Evolutionary conservation across 2,888 invertebrate genomes (phyloP), one percentile per base, ranked within the genome.

Genomic region (Girardia tigrina): DNA sequence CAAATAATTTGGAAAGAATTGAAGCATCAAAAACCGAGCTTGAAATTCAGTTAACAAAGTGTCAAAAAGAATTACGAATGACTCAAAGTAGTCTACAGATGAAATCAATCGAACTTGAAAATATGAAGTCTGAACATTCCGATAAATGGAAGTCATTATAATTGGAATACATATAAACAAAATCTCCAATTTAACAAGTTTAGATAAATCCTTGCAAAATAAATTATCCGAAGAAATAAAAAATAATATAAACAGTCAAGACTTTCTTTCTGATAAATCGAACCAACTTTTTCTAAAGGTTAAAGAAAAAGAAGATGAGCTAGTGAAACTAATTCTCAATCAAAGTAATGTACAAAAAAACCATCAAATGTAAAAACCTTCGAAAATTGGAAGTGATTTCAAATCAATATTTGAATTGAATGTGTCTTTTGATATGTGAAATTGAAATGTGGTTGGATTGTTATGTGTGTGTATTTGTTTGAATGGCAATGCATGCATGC

Each of bases 1-100:
- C 56, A 4, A 56, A 56, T n/a, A 56, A 56, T 56, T 56, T 56
- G 6, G 56, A 56, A 56, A 56, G 56, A 56, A 16, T 56, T 56
- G 56, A 56, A 56, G 23, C 56, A 12, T 4, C 56, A 6, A 56
- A 56, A 56, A 56, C 56, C n/a, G 56, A 56, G 23, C 23, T 56
- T 20, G 56, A 56, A n/a, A 23, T 56, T 20, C 20, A 56, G 23
- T 56, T 56, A 56, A 56, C 56, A 4, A 56, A 56, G n/a, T 56
- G 56, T 56, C 56, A 56, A n/a, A 56, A 56, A 56, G 56, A 56
- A 20, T 16, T 56, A 56, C 4, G 56, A 4, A n/a, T 20, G 23
- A n/a, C 56, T 56, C 56, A 56, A 56, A 56, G 56, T 20, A 56
- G 23, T 56, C n/a, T 56, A 6, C 56, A 56, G 23, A 56, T 56